Evolutionary conservation across 1,140 invertebrate species (phyloP).

Genomic region (Macrobrachium rosenbergii): DNA sequence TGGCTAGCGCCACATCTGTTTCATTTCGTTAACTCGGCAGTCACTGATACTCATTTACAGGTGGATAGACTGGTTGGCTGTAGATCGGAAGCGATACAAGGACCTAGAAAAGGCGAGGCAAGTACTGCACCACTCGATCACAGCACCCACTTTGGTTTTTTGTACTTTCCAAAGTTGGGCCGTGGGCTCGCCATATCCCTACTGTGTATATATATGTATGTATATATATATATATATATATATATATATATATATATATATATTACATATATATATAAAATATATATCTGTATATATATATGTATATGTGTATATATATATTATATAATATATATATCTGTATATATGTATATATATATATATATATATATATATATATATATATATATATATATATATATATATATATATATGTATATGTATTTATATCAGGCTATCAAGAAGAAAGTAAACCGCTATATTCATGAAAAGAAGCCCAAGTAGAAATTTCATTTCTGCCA

Average conservation of each 20-base stretch:
- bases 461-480: background rate
- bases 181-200: too few species aligned
- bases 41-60: too few species aligned
- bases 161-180: too few species aligned
- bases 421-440: background rate
- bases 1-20: too few species aligned
- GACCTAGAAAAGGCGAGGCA: too few species aligned
- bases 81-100: too few species aligned
- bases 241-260: constrained; percentile 16
- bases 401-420: background rate
- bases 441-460: background rate
- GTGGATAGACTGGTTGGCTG: too few species aligned
- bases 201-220: constrained; percentile 1
- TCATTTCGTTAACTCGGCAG: too few species aligned
- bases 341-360: background rate
- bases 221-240: constrained; percentile 20
- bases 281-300: too few species aligned
- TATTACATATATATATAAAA: background rate
- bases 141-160: too few species aligned
- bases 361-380: background rate
- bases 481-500: too few species aligned
- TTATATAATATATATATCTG: background rate
- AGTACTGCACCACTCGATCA: too few species aligned
- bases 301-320: constrained; percentile 17
- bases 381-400: background rate